A percentile compares a stretch with the other conserved stretches of the same genome.
Evolutionary conservation across 2,888 invertebrate species (phyloP).

Genomic region (Thera obeliscata): DNA sequence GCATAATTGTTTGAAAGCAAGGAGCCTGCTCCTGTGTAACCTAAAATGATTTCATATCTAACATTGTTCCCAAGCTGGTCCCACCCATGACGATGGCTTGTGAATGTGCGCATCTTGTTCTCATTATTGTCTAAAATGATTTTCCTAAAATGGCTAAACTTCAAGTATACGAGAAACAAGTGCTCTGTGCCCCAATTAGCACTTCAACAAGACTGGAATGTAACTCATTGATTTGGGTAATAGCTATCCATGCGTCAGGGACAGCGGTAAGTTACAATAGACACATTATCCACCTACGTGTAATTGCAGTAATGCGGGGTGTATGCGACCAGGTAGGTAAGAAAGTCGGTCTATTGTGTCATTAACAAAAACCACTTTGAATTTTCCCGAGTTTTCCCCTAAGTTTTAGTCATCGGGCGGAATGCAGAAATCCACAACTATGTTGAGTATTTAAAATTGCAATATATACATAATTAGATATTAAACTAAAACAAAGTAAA

Average conservation of each 20-base stretch:
- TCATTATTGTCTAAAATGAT: slow-evolving; percentile 38
- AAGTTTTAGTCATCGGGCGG: slow-evolving; percentile 84
- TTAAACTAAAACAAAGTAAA: slow-evolving; percentile 71
- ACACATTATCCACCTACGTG: slow-evolving; percentile 60
- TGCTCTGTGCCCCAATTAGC: slow-evolving; percentile 62
- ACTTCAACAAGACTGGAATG: slow-evolving; percentile 84
- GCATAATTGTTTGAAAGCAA: slow-evolving; percentile 67
- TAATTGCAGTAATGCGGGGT: slow-evolving; percentile 58
- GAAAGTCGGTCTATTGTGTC: slow-evolving; percentile 57
- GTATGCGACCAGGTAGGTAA: slow-evolving; percentile 59
- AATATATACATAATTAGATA: slow-evolving; percentile 83
- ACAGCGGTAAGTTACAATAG: slow-evolving; percentile 56
- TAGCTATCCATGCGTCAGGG: slow-evolving; percentile 63
- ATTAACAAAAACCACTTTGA: slow-evolving; percentile 66
- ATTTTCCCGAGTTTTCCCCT: slow-evolving; percentile 64
- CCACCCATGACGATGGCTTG: slow-evolving; percentile 84
- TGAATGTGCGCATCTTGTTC: slow-evolving; percentile 64
- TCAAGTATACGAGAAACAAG: slow-evolving; percentile 52
- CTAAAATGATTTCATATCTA: slow-evolving; percentile 78
- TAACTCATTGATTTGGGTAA: slow-evolving; percentile 79
- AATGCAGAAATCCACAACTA: slow-evolving; percentile 85
- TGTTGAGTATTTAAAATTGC: slow-evolving; percentile 82
- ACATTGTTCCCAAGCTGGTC: slow-evolving; percentile 84
- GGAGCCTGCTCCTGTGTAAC: slow-evolving; percentile 70
- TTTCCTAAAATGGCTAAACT: slow-evolving; percentile 35